Conservation (phyloP, 2,797 vertebrate genomes). For the Nasua narica region DNA sequence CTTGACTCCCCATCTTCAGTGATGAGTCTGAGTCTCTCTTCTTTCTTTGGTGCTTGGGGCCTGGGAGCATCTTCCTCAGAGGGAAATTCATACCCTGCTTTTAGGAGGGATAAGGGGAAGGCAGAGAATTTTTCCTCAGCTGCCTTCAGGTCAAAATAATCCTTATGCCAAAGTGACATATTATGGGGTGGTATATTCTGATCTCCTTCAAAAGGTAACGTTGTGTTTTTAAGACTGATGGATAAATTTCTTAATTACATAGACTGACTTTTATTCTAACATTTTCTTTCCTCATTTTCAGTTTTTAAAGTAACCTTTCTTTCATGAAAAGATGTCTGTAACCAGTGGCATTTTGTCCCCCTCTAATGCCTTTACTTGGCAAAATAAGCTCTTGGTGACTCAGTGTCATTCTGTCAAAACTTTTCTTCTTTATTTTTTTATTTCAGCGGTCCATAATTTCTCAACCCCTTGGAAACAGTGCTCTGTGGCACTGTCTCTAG, state of each 20-base stretch:
- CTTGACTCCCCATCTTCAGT: background rate
- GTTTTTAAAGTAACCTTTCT: background rate
- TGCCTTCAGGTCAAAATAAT: background rate
- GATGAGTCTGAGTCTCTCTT: background rate
- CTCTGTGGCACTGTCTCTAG: background rate
- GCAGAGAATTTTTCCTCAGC: background rate
- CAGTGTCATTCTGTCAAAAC: background rate
- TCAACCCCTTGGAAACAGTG: background rate
- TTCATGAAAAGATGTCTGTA: background rate
- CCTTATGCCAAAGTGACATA: background rate
- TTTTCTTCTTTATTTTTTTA: background rate
- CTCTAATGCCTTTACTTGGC: background rate
- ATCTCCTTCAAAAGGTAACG: background rate
- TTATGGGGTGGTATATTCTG: background rate
- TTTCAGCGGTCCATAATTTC: background rate
- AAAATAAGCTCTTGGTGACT: background rate
- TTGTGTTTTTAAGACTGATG: background rate
- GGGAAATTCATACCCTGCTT: background rate
- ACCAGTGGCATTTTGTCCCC: background rate
- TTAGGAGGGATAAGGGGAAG: background rate
- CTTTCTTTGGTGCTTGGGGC: background rate
- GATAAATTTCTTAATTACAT: background rate
- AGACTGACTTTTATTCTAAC: background rate
- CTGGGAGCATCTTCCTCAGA: background rate
- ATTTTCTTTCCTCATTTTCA: background rate